Conservation (phyloP, 2,888 invertebrate genomes). For the Cacoxenus indagator region DNA sequence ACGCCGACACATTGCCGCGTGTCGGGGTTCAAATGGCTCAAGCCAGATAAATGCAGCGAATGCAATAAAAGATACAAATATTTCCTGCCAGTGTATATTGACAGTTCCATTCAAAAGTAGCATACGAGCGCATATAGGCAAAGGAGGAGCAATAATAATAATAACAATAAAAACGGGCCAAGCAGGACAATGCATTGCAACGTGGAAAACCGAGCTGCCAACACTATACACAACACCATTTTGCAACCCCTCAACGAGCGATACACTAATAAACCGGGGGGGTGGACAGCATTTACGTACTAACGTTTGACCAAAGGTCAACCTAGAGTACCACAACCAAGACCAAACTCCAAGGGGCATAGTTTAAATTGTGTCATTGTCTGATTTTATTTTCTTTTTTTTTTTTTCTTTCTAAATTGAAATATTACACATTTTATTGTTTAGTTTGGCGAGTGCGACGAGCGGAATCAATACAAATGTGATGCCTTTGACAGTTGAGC, state of each 20-base stretch:
- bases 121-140: no score
- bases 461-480: slow-evolving; percentile 45
- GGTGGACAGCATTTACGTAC: slow-evolving; percentile 32
- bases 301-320: slow-evolving; percentile 26
- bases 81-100: slow-evolving; percentile 52
- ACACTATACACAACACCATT: slow-evolving; percentile 19
- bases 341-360: slow-evolving; percentile 17
- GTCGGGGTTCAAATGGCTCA: slow-evolving; percentile 44
- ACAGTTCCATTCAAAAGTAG: slow-evolving; percentile 46
- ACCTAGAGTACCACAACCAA: not conserved
- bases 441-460: slow-evolving; percentile 34
- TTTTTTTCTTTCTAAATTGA: slow-evolving; percentile 46
- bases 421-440: slow-evolving; percentile 60
- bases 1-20: slow-evolving; percentile 43
- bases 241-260: no score
- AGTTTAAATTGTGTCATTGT: slow-evolving; percentile 59
- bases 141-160: slow-evolving; percentile 51
- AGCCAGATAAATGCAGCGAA: slow-evolving; percentile 51
- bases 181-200: slow-evolving; percentile 28
- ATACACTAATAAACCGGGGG: slow-evolving; percentile 38
- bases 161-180: slow-evolving; percentile 59
- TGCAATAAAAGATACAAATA: slow-evolving; percentile 45
- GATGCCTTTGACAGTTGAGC: slow-evolving; percentile 39
- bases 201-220: not conserved
- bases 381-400: slow-evolving; percentile 12